phyloP scores from a whole-genome alignment of 2,797 vertebrate genomes.

The Amblyraja radiata region DNA sequence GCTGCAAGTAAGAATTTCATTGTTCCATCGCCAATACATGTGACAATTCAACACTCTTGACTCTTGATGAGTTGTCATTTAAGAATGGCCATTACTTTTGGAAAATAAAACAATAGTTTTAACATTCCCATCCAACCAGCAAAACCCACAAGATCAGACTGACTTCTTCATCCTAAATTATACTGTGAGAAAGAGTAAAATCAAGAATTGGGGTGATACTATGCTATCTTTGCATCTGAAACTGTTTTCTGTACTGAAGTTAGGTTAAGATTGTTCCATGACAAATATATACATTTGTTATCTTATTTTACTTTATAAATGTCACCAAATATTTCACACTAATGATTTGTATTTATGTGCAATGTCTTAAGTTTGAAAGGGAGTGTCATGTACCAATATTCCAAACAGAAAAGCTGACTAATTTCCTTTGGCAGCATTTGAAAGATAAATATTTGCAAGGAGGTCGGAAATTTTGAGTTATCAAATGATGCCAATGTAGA shows the following conservation, averaged over 20 bases:
- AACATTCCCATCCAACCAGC: not conserved
- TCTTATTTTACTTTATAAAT: not conserved
- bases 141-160: not conserved
- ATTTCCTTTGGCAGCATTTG: not conserved
- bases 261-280: not conserved
- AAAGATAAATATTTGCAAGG: not conserved
- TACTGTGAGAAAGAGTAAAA: not conserved
- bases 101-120: not conserved
- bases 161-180: not conserved
- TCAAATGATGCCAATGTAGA: not conserved
- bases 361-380: not conserved
- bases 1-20: no score
- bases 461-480: not conserved
- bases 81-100: not conserved
- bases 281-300: not conserved
- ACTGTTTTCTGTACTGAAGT: not conserved
- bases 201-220: no score
- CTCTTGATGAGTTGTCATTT: no score
- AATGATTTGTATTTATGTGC: not conserved
- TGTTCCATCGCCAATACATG: no score
- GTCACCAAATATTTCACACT: not conserved
- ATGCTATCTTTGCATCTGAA: not conserved
- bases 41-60: no score
- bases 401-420: not conserved
- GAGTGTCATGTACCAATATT: not conserved